Evolutionary conservation across 2,888 invertebrate species (phyloP), one percentile per base, ranked within the genome.

Genomic region (Minunthozetes semirufus): DNA sequence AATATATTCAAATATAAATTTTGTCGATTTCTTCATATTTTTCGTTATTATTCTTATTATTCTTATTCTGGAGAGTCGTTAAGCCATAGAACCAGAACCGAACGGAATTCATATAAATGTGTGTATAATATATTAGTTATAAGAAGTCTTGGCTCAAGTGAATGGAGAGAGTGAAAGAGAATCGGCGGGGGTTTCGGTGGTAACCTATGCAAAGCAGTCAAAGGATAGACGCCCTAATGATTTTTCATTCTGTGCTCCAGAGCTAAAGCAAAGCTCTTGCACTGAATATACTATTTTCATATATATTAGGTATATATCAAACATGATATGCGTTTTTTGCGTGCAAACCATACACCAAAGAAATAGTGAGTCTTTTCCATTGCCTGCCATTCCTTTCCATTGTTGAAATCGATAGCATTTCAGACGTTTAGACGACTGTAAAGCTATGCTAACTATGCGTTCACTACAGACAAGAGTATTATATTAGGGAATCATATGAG

Each of bases 321-420:
- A n/a, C 42, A 22, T 19, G 22, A 42, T 42, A 68, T 68, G 42
- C 68, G n/a, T 42, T 42, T 19, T n/a, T 42, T 68, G 42, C 68
- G 42, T 68, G 42, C 68, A 42, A 68, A 42, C 17, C 33, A 63
- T 63, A 33, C 29, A 63, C n/a, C n/a, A 27, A 33, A 63, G 15
- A 33, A 15, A 61, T 11, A 8, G 59, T 59, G 27, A 61, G 61
- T 27, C 42, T 3, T 22, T 42, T 19, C 42, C 38, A 68, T 68
- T 42, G 68, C 6, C 22, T 56, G 19, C 22, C 29, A 13, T 29
- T 63, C 42, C 15, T 22, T 42, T 19, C 42, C 38, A 68, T 68
- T 42, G 68, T 68, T 68, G 42, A 68, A 68, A 68, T 68, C 68
- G 68, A 68, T 68, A 68, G n/a, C 42, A 42, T 42, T 42, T 42